Evolutionary conservation across 1,140 invertebrate species (phyloP).

Genomic region (Geopemphigus sp.): DNA sequence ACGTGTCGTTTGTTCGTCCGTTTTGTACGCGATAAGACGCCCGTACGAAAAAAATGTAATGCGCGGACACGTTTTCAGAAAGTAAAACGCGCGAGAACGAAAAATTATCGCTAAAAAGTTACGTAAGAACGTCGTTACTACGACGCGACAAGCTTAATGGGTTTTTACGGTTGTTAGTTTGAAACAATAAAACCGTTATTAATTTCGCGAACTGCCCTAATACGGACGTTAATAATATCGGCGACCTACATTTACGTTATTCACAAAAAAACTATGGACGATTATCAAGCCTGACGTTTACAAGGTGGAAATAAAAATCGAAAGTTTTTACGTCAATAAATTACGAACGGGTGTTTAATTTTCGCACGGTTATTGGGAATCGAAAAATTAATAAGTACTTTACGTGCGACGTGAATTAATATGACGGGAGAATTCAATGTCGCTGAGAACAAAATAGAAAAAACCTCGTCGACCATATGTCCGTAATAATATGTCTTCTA

Average conservation of each 20-base stretch:
- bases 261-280: neutral
- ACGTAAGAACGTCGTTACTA: neutral
- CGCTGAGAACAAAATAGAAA: no score
- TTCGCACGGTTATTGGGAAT: neutral
- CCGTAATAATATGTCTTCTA: no score
- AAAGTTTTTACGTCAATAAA: slow-evolving; percentile 6
- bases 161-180: neutral
- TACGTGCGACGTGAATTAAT: neutral
- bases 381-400: neutral
- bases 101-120: neutral
- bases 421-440: no score
- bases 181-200: slow-evolving; percentile 21
- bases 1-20: no score
- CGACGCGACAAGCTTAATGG: neutral
- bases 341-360: slow-evolving; percentile 12
- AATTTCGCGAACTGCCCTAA: neutral
- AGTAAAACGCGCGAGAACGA: neutral
- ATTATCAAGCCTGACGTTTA: neutral
- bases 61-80: neutral
- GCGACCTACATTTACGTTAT: slow-evolving; percentile 10
- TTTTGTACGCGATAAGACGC: no score
- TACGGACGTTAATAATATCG: slow-evolving; percentile 9
- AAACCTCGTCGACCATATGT: no score
- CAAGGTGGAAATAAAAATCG: slow-evolving; percentile 1
- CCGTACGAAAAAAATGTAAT: no score